Evolutionary conservation across 2,797 vertebrate species (phyloP), one percentile per base, ranked within the genome.

Genomic region (Australoheros facetus): DNA sequence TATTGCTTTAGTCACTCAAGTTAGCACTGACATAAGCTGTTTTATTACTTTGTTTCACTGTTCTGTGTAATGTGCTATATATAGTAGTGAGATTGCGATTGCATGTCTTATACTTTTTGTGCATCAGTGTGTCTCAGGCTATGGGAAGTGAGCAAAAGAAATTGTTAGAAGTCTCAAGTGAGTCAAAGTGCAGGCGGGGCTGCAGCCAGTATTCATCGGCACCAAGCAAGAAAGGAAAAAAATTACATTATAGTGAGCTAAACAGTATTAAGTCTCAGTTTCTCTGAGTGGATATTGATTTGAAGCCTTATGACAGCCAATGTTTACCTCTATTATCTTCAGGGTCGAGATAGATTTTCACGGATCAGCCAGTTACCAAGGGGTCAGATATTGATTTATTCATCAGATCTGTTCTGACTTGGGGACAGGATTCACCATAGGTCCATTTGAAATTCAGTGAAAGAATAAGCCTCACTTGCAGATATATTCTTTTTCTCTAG

Each of bases 321-420:
- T 73, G 30, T 86, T 84, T 73, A 48, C 34, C 39, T 60, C n/a
- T 53, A 21, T 64, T 82, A 60, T 82, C 80, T 58, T 66, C 10
- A 45, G 56, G 62, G 53, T 80, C 51, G 4, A 75, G 64, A 80
- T 81, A 75, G 32, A 81, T 66, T 86, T 87, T 86, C 56, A 73
- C 56, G 26, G 54, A 30, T 53, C 75, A 66, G 53, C 14, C 45
- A 54, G 80, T 83, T 78, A 83, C 75, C 23, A 37, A 70, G 21
- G 72, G 83, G 78, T 80, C 74, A 85, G 0, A 45, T 78, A 87
- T 84, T 86, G 77, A 86, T 87, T 90, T 81, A 84, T 88, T 79
- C 26, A 84, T 69, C 77, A 85, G 73, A 75, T 81, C 64, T 77
- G 56, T 51, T 75, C 73, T 73, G 57, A 75, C 62, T 76, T 57